phyloP scores from a whole-genome alignment of 2,113 vertebrate genomes.

The Centropus bengalensis region DNA sequence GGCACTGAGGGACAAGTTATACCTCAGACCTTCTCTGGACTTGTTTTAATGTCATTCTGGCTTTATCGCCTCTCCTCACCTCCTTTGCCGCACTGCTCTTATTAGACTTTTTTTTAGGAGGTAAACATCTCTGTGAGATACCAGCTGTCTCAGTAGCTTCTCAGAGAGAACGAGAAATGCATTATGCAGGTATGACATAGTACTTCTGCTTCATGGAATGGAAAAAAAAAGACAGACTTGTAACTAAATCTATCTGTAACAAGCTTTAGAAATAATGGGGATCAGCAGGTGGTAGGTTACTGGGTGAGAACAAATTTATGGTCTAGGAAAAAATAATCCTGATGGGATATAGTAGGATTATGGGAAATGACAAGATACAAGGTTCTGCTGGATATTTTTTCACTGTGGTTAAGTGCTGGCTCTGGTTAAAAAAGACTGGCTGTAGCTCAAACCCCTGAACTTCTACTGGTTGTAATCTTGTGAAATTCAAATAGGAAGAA shows the following conservation, averaged over 20 bases:
- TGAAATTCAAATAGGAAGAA: constrained; percentile 3
- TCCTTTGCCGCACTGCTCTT: constrained; percentile 26
- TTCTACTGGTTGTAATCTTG: neutral
- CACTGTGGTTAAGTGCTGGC: neutral
- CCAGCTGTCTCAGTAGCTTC: neutral
- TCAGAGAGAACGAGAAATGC: neutral
- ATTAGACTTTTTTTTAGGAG: neutral
- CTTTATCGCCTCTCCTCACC: neutral
- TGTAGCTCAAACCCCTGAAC: neutral
- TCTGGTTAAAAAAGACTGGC: constrained; percentile 15
- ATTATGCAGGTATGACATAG: neutral
- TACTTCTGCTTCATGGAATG: constrained; percentile 22
- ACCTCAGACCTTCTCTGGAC: neutral
- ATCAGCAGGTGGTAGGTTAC: constrained; percentile 57
- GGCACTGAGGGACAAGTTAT: neutral
- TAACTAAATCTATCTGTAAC: constrained; percentile 55
- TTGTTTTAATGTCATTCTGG: neutral
- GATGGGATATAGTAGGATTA: constrained; percentile 33
- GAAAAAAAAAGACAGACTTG: constrained; percentile 1
- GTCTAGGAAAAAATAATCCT: constrained; percentile 39
- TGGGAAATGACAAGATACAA: constrained; percentile 55
- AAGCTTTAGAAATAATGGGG: constrained; percentile 45
- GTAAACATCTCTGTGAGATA: constrained; percentile 32
- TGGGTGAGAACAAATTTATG: constrained; percentile 73
- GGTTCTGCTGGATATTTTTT: constrained; percentile 8